These are phyloP conservation scores for Indri indri DNA, from an alignment of 2,113 vertebrate genomes.

Conservation along the genomic window DNA sequence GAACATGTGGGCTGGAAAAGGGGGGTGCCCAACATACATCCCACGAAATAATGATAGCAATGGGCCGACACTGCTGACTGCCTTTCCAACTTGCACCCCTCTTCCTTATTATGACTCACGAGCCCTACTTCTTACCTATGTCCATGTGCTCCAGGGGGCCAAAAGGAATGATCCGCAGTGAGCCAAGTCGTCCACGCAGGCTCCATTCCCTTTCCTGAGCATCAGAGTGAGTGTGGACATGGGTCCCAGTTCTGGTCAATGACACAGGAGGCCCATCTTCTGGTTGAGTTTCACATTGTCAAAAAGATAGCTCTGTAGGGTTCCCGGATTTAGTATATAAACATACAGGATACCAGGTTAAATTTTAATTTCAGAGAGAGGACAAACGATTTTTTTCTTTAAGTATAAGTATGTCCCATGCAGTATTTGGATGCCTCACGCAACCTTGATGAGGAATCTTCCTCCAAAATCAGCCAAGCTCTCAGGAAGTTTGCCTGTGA, in stretches of 20 bases:
- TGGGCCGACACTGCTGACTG: rapidly evolving
- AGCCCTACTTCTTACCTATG: background rate
- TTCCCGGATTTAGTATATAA: background rate
- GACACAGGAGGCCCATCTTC: background rate
- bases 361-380: background rate
- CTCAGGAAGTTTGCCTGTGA: background rate
- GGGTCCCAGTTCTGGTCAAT: background rate
- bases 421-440: background rate
- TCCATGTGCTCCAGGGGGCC: background rate
- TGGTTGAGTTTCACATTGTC: background rate
- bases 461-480: background rate
- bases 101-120: background rate
- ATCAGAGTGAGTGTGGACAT: too few species aligned
- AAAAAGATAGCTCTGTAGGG: background rate
- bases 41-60: rapidly evolving
- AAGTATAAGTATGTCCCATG: background rate
- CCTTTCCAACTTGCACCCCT: background rate
- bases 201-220: background rate
- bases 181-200: background rate
- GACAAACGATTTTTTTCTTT: background rate
- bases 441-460: background rate
- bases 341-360: background rate
- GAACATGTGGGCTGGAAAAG: background rate
- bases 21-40: rapidly evolving
- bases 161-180: rapidly evolving